Base-by-base conservation (phyloP, 2,797 vertebrate species). In the Poeciliopsis presidionis region DNA sequence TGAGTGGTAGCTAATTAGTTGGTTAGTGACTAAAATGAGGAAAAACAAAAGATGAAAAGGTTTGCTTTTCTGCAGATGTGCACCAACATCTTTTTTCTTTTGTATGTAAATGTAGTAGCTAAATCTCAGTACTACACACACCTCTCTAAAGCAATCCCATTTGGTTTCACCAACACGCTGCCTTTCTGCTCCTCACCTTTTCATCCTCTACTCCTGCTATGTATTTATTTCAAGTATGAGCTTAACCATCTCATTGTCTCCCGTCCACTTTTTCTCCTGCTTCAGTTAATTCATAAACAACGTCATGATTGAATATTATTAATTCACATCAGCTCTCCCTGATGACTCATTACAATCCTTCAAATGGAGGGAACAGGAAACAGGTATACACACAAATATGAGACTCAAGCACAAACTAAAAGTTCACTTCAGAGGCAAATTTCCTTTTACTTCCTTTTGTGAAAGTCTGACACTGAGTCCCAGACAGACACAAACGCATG, bases 281-380 rank as follows among this genome's bases (percentile, higher is more conserved):
- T 87, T 90, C 88, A 87, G 93, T 92, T 95, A 93, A 94, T 95
- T 93, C 90, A 92, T 93, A 91, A 92, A 90, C 87, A 91, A 89
- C 88, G 88, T 94, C 92, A 88, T 95, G 93, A 95, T 95, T 94
- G 93, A 94, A 93, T 93, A 93, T 95, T 95, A 95, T 95, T 96
- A 95, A 95, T 96, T 95, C 93, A 94, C 93, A 93, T 93, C 92
- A 94, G 90, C 93, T 93, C 92, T 94, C 94, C 95, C 94, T 89
- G 82, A 94, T 95, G 94, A 94, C 93, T 95, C 94, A 94, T 95
- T 95, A 95, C 91, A 90, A 91, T 81, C 87, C 86, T 89, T 91
- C 85, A 83, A 79, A 86, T 82, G 77, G 84, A 86, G 86, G 86
- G 78, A 87, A 78, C 84, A 82, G 75, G 41, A 86, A 79, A 80